phyloP scores from a whole-genome alignment of 2,113 vertebrate genomes.

The Plotosus lineatus region DNA sequence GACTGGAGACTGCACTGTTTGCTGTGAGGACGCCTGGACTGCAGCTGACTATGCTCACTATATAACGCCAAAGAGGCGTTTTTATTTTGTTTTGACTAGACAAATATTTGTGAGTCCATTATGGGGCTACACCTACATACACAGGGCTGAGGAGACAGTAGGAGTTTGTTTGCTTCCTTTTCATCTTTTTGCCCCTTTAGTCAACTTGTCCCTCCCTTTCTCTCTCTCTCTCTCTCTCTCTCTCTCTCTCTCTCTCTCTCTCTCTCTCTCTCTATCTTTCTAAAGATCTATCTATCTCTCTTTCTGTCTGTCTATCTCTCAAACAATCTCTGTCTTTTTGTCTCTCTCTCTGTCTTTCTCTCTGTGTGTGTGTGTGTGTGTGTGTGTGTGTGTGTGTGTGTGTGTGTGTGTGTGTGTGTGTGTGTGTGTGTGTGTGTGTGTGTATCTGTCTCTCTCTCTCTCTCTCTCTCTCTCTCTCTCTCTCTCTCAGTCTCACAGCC shows the following conservation, averaged over 20 bases:
- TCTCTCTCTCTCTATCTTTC: too few relatives aligned
- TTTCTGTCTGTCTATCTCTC: too few relatives aligned
- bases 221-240: slow-evolving; percentile 31
- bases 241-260: slow-evolving; percentile 52
- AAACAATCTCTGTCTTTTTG: too few relatives aligned
- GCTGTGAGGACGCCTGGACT: slow-evolving; percentile 56
- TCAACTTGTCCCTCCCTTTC: slow-evolving; percentile 45
- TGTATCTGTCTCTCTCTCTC: neutral
- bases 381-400: too few relatives aligned
- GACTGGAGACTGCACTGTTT: slow-evolving; percentile 64
- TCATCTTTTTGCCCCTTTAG: slow-evolving; percentile 66
- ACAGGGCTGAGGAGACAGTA: slow-evolving; percentile 68
- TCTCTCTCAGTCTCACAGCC: too few relatives aligned
- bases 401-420: too few relatives aligned
- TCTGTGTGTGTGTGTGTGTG: too few relatives aligned
- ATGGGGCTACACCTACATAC: slow-evolving; percentile 76
- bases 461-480: slow-evolving; percentile 30
- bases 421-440: too few relatives aligned
- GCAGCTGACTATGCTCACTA: slow-evolving; percentile 57
- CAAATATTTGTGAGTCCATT: slow-evolving; percentile 77
- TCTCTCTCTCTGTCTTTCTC: too few relatives aligned
- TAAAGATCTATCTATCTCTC: too few relatives aligned
- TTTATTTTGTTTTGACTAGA: slow-evolving; percentile 76
- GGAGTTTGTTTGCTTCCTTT: slow-evolving; percentile 79
- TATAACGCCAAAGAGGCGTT: slow-evolving; percentile 67